phyloP scores from a whole-genome alignment of 2,797 vertebrate species.

The Staurois parvus region DNA sequence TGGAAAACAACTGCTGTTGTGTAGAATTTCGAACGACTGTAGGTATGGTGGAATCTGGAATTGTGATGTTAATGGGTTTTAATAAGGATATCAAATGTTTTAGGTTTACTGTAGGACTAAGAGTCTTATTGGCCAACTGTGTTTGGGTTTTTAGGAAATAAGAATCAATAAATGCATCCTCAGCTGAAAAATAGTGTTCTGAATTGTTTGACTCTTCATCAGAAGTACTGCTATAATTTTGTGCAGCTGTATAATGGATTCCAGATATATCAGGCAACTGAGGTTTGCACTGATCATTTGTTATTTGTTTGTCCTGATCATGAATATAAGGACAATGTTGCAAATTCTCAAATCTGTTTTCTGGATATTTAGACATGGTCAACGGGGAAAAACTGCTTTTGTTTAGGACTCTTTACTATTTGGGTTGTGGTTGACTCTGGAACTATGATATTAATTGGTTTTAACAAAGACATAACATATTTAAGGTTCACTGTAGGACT shows the following conservation, averaged over 20 bases:
- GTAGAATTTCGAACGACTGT: constrained; percentile 31
- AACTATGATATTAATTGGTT: constrained; percentile 8
- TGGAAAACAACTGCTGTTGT: constrained; percentile 12
- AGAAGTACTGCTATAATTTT: not conserved
- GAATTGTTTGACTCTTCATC: not conserved
- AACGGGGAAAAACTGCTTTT: not conserved
- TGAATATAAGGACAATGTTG: not conserved
- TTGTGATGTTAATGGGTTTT: constrained; percentile 13
- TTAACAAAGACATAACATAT: not conserved
- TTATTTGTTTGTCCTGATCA: not conserved
- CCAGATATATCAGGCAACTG: not conserved
- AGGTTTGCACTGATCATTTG: not conserved
- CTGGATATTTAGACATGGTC: not conserved
- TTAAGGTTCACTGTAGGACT: constrained; percentile 12
- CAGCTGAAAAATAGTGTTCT: not conserved
- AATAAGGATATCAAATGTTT: constrained; percentile 1
- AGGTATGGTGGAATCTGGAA: not conserved
- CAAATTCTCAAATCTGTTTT: not conserved
- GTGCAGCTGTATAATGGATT: not conserved
- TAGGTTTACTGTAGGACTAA: constrained; percentile 19
- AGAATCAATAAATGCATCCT: not conserved
- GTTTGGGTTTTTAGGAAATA: not conserved
- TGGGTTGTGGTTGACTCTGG: not conserved
- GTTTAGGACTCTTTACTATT: not conserved
- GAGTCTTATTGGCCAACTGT: not conserved